A percentile compares a stretch with the other conserved stretches of the same genome.
phyloP scores from a whole-genome alignment of 2,888 invertebrate species.

The Thalpophila matura region DNA sequence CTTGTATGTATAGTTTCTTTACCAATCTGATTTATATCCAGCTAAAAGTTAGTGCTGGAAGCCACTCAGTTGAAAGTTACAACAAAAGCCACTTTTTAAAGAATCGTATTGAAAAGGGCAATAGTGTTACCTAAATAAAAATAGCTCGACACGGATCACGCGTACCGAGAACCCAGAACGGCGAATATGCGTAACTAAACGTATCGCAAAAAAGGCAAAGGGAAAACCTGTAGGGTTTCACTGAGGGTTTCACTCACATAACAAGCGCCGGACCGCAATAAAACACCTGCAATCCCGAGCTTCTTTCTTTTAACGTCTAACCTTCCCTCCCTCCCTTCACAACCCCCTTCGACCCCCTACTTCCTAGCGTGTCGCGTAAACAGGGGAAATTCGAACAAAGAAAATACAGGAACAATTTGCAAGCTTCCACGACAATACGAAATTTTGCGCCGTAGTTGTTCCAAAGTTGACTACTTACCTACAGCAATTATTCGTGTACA shows the following conservation, averaged over 20 bases:
- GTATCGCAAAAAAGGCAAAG: constrained; percentile 56
- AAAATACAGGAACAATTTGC: constrained; percentile 63
- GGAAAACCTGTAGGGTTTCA: constrained; percentile 70
- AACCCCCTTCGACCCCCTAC: constrained; percentile 36
- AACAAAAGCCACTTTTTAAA: neutral
- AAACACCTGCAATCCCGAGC: constrained; percentile 71
- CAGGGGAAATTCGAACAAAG: constrained; percentile 66
- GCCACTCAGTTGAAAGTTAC: neutral
- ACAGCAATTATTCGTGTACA: constrained; percentile 48
- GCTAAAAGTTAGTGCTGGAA: neutral
- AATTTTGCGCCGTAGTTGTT: constrained; percentile 55
- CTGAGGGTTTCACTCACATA: no score
- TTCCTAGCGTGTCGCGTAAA: constrained; percentile 64
- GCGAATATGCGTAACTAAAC: constrained; percentile 45
- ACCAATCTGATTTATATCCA: neutral
- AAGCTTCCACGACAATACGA: constrained; percentile 59
- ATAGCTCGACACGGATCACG: constrained; percentile 1
- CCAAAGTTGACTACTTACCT: constrained; percentile 47
- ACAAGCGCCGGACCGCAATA: constrained; percentile 73
- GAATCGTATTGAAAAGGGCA: neutral
- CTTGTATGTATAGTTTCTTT: neutral
- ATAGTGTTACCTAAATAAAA: neutral
- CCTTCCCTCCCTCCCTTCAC: constrained; percentile 43
- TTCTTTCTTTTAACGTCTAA: constrained; percentile 65
- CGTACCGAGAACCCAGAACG: neutral